A percentile compares a stretch with the other conserved stretches of the same genome.
These are phyloP conservation scores for Pelodytes ibericus DNA, from an alignment of 2,797 vertebrate genomes.

Conservation along the genomic window DNA sequence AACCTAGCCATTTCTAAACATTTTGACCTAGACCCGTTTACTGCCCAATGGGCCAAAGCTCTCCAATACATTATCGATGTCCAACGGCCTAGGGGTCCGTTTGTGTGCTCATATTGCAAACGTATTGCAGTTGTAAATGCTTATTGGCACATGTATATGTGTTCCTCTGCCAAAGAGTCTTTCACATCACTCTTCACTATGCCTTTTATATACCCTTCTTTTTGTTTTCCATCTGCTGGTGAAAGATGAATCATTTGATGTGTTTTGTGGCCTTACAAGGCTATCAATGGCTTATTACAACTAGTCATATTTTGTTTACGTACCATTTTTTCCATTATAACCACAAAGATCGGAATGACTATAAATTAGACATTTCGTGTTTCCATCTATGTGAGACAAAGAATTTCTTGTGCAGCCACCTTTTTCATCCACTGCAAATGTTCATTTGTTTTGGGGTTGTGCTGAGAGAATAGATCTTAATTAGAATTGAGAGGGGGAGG, in stretches of 20 bases:
- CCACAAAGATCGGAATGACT: background rate
- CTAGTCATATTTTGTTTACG: background rate
- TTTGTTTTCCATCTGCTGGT: background rate
- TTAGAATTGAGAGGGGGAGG: slow-evolving; percentile 66
- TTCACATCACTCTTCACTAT: slow-evolving; percentile 21
- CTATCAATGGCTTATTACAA: background rate
- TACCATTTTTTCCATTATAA: background rate
- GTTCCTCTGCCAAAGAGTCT: slow-evolving; percentile 54
- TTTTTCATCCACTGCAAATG: slow-evolving; percentile 16
- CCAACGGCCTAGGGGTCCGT: background rate
- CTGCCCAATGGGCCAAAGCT: background rate
- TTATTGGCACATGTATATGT: slow-evolving; percentile 15
- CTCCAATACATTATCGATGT: slow-evolving; percentile 25
- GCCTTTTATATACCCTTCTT: slow-evolving; percentile 10
- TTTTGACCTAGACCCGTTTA: background rate
- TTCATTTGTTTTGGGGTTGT: slow-evolving; percentile 64
- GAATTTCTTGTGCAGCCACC: slow-evolving; percentile 3
- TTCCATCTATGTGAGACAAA: background rate
- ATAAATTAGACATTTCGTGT: background rate
- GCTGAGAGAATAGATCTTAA: slow-evolving; percentile 63
- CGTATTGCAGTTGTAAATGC: background rate
- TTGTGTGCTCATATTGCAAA: background rate
- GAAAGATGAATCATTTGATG: background rate
- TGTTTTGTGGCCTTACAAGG: background rate
- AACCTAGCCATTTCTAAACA: background rate